Evolutionary conservation across 2,797 vertebrate genomes (phyloP).

Genomic region (Epinephelus malabaricus): DNA sequence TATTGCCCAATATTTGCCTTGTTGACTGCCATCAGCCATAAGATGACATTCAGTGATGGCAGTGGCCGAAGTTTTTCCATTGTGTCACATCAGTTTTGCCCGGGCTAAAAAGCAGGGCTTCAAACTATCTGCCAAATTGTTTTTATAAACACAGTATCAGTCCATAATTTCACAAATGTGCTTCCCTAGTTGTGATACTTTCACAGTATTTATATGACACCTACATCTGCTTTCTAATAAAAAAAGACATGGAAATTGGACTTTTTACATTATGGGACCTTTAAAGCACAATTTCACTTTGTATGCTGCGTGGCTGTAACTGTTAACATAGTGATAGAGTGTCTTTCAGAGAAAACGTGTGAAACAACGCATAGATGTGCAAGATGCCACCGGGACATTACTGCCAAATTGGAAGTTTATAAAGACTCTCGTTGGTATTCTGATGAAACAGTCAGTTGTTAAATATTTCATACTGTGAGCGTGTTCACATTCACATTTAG

Average conservation of each 20-base stretch:
- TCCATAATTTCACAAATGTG: no score
- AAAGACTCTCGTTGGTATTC: slow-evolving; percentile 37
- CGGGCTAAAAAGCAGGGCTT: no score
- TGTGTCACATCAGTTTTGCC: no score
- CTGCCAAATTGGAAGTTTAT: slow-evolving; percentile 44
- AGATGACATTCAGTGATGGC: no score
- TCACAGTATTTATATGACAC: no score
- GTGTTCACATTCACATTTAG: slow-evolving; percentile 68
- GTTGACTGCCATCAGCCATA: no score
- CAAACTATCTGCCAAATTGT: no score
- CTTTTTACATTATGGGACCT: not conserved
- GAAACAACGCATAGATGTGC: not conserved
- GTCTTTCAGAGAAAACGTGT: slow-evolving; percentile 1
- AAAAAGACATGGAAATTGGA: not conserved
- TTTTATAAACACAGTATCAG: no score
- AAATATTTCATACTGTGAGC: slow-evolving; percentile 66
- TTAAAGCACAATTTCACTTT: not conserved
- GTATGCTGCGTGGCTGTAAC: not conserved
- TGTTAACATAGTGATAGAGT: not conserved
- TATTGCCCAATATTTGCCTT: no score
- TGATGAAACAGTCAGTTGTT: slow-evolving; percentile 54
- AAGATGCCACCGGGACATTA: not conserved
- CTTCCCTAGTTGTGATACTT: no score
- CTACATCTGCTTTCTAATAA: not conserved
- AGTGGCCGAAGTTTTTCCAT: no score